These are phyloP conservation scores for Acrossocheilus fasciatus DNA, from an alignment of 2,797 vertebrate genomes.

Conservation along the genomic window DNA sequence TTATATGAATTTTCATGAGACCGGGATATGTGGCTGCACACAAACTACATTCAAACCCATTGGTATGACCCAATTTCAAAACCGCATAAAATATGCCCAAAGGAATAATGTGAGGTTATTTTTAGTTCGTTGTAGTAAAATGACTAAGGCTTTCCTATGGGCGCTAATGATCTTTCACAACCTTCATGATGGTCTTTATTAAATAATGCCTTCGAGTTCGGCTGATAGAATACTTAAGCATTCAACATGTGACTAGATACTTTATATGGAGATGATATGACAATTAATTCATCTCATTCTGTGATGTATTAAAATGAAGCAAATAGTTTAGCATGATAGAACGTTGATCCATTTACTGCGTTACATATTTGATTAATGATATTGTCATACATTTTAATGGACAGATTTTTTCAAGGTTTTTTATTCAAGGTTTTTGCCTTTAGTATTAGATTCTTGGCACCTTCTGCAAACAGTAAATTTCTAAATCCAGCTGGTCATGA, in stretches of 20 bases:
- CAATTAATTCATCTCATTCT: constrained; percentile 26
- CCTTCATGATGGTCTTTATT: constrained; percentile 20
- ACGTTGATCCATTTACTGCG: not conserved
- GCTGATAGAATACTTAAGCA: constrained; percentile 20
- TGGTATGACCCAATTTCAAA: not conserved
- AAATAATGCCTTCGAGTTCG: constrained; percentile 35
- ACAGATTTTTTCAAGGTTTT: not conserved
- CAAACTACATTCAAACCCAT: not conserved
- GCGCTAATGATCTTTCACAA: constrained; percentile 27
- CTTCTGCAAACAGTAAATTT: constrained; percentile 8
- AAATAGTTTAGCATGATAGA: constrained; percentile 17
- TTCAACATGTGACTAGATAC: constrained; percentile 30
- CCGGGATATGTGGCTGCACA: not conserved
- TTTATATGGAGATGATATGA: not conserved
- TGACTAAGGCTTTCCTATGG: constrained; percentile 21
- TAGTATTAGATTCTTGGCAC: not conserved
- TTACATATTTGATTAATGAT: constrained; percentile 38
- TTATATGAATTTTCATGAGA: too few relatives aligned
- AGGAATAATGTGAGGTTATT: not conserved
- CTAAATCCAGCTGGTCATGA: constrained; percentile 25
- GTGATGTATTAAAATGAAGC: constrained; percentile 8
- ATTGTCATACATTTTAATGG: constrained; percentile 14
- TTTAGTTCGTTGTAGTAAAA: constrained; percentile 25
- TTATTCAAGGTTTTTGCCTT: not conserved
- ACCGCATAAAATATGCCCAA: not conserved